These are phyloP conservation scores for Xanthorhoe spadicearia DNA, from an alignment of 2,888 invertebrate species.

Conservation along the genomic window DNA sequence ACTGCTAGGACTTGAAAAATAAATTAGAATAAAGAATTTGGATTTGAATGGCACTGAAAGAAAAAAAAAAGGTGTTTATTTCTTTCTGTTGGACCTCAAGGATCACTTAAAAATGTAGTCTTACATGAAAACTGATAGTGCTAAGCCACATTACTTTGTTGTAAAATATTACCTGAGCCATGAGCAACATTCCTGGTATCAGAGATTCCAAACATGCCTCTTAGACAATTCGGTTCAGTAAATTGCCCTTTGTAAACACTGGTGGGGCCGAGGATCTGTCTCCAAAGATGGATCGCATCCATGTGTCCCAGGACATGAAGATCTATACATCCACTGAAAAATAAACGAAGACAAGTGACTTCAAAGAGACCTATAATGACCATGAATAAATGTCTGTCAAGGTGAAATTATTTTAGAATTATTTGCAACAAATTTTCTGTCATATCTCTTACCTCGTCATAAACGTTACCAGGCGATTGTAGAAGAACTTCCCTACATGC, in stretches of 20 bases:
- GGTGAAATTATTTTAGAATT: conserved; percentile 16
- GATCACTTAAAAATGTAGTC: no score
- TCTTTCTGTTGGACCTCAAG: no score
- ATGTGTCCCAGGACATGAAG: conserved; percentile 90
- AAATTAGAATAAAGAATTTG: no score
- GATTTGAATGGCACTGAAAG: no score
- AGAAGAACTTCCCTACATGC: conserved; percentile 93
- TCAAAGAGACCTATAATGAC: not conserved
- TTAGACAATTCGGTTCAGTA: conserved; percentile 90
- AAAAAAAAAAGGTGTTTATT: no score
- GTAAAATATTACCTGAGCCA: conserved; percentile 87
- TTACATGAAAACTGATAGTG: no score
- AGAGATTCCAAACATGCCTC: conserved; percentile 94
- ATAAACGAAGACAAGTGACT: conserved; percentile 6
- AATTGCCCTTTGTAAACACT: conserved; percentile 93
- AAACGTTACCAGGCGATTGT: conserved; percentile 91
- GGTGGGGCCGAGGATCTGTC: conserved; percentile 94
- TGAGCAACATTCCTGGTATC: conserved; percentile 98
- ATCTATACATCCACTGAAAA: conserved; percentile 92
- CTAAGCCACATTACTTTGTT: no score
- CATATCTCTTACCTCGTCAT: conserved; percentile 92
- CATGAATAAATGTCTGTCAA: conserved; percentile 3
- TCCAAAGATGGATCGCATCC: conserved; percentile 92
- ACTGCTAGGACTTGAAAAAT: no score
- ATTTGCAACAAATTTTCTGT: not conserved